A percentile compares a stretch with the other conserved stretches of the same genome.
Conservation (phyloP, 2,888 invertebrate genomes). For the Phyto melanocephala region DNA sequence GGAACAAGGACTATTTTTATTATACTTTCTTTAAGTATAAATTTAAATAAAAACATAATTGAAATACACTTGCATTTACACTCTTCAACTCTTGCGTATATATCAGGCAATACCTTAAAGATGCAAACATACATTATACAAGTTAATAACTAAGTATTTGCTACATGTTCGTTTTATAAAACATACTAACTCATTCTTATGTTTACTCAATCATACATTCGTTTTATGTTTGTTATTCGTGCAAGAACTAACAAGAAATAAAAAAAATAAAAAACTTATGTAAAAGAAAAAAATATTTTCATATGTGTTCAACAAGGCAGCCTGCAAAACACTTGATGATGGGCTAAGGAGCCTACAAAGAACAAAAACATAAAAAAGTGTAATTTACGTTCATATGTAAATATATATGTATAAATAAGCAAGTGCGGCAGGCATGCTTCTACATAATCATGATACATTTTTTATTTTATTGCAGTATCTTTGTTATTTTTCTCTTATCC, state of each 20-base stretch:
- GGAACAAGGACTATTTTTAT: no score
- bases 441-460: conserved; percentile 15
- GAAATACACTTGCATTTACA: neutral
- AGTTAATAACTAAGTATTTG: conserved; percentile 23
- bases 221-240: neutral
- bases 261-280: no score
- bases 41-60: neutral
- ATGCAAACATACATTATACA: neutral
- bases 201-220: neutral
- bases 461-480: neutral
- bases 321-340: conserved; percentile 30
- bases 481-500: neutral
- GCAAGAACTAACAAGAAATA: neutral
- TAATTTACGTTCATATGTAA: neutral
- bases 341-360: neutral
- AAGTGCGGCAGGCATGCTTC: conserved; percentile 35
- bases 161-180: neutral
- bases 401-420: conserved; percentile 19
- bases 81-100: neutral
- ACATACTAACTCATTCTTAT: neutral
- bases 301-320: conserved; percentile 20
- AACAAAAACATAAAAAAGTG: neutral
- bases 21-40: neutral
- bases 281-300: neutral
- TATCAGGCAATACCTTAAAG: neutral